phyloP scores from a whole-genome alignment of 2,888 invertebrate species.

The Nomada fucata region DNA sequence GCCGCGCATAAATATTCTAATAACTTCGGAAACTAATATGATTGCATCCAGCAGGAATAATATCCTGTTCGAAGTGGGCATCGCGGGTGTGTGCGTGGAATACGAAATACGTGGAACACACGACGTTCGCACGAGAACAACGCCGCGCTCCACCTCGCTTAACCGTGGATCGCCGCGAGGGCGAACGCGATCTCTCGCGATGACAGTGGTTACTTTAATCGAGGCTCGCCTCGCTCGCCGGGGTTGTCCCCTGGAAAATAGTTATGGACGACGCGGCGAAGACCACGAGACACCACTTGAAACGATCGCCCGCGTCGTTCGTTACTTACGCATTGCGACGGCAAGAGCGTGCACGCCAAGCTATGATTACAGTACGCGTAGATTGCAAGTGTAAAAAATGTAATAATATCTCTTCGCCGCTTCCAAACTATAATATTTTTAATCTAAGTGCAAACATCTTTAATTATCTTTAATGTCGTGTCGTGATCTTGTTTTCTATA shows the following conservation, averaged over 20 bases:
- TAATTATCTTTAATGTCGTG: too few relatives aligned
- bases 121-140: slow-evolving; percentile 27
- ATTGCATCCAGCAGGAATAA: slow-evolving; percentile 76
- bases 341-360: not conserved
- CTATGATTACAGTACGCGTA: too few relatives aligned
- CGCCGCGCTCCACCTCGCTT: slow-evolving; percentile 23
- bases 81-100: slow-evolving; percentile 59
- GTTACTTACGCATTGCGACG: slow-evolving; percentile 27
- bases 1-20: slow-evolving; percentile 78
- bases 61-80: slow-evolving; percentile 65
- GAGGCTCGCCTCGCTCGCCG: slow-evolving; percentile 18
- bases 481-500: too few relatives aligned
- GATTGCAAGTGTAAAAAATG: not conserved
- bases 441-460: too few relatives aligned
- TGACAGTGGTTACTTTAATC: slow-evolving; percentile 65
- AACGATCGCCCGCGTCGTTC: slow-evolving; percentile 15
- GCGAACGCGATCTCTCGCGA: slow-evolving; percentile 61
- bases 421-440: too few relatives aligned
- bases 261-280: slow-evolving; percentile 34
- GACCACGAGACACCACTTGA: slow-evolving; percentile 6
- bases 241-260: slow-evolving; percentile 35
- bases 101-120: slow-evolving; percentile 55
- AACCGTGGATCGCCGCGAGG: slow-evolving; percentile 48
- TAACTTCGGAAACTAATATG: slow-evolving; percentile 79
- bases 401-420: too few relatives aligned